A percentile compares a stretch with the other conserved stretches of the same genome.
phyloP scores from a whole-genome alignment of 2,797 vertebrate genomes.

The Lophotriccus pileatus region DNA sequence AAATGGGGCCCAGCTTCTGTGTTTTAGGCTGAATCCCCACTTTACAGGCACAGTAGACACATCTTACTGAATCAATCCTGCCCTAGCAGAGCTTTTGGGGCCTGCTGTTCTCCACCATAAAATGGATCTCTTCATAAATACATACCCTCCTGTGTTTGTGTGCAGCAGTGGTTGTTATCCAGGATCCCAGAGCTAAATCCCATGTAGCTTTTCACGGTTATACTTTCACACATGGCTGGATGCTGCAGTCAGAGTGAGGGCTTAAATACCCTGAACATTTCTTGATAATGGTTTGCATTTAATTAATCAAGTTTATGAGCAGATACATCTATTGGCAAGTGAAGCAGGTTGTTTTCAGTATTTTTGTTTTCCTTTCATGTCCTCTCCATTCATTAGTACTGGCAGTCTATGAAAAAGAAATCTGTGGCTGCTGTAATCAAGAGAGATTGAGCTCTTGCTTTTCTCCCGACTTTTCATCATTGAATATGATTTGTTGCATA shows the following conservation, averaged over 20 bases:
- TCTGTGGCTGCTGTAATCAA: slow-evolving; percentile 36
- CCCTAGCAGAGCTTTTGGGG: not conserved
- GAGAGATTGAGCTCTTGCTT: slow-evolving; percentile 27
- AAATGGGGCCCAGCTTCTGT: not conserved
- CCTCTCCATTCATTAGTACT: slow-evolving; percentile 4
- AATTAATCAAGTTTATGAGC: not conserved
- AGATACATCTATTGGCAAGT: not conserved
- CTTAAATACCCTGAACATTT: not conserved
- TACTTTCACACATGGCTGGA: not conserved
- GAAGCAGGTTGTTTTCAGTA: not conserved
- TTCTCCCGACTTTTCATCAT: slow-evolving; percentile 23
- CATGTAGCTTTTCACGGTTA: not conserved
- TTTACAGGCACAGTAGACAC: not conserved
- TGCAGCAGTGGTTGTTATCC: not conserved
- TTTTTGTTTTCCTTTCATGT: slow-evolving; percentile 36
- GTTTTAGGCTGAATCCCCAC: not conserved
- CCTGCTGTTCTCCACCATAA: not conserved
- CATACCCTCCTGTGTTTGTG: accelerated
- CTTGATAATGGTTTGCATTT: not conserved
- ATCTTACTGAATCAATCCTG: not conserved
- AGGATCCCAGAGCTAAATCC: not conserved
- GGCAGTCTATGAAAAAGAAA: slow-evolving; percentile 36
- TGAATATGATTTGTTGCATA: slow-evolving; percentile 50
- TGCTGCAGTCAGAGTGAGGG: not conserved
- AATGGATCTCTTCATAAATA: not conserved